Conservation (phyloP, 2,888 invertebrate species). For the Pteria penguin region DNA sequence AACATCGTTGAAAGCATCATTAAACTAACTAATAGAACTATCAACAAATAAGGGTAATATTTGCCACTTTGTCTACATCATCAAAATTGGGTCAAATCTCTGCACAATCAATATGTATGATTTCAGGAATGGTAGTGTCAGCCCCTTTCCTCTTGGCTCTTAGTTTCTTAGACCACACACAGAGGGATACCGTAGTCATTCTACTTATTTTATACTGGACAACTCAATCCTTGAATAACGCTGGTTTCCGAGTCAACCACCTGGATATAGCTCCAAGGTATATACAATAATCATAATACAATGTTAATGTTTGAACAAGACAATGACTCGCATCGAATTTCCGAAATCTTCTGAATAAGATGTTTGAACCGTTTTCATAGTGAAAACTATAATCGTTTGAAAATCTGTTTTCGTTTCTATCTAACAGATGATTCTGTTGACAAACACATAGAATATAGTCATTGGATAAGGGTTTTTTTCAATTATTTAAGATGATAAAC, state of each 20-base stretch:
- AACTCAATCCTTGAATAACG: conserved; percentile 54
- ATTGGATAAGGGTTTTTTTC: too few species aligned
- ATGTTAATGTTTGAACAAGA: too few species aligned
- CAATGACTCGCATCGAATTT: too few species aligned
- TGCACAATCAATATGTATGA: neutral
- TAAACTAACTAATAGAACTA: neutral
- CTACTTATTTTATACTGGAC: conserved; percentile 60
- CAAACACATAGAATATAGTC: too few species aligned
- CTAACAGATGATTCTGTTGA: too few species aligned
- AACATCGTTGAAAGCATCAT: too few species aligned
- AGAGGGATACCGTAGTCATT: conserved; percentile 48
- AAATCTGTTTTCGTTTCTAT: too few species aligned
- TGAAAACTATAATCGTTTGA: too few species aligned
- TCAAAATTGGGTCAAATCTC: neutral
- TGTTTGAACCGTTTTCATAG: too few species aligned
- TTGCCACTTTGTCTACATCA: neutral
- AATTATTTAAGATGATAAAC: too few species aligned
- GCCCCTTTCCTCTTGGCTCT: conserved; percentile 52
- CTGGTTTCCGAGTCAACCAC: conserved; percentile 72
- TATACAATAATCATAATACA: too few species aligned
- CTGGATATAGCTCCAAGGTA: conserved; percentile 75
- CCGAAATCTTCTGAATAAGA: too few species aligned
- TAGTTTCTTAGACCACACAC: conserved; percentile 48
- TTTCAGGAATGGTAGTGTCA: conserved; percentile 60
- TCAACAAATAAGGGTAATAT: neutral